Evolutionary conservation across 2,888 invertebrate genomes (phyloP), one percentile per base, ranked within the genome.

Genomic region (Frankliniella intonsa): DNA sequence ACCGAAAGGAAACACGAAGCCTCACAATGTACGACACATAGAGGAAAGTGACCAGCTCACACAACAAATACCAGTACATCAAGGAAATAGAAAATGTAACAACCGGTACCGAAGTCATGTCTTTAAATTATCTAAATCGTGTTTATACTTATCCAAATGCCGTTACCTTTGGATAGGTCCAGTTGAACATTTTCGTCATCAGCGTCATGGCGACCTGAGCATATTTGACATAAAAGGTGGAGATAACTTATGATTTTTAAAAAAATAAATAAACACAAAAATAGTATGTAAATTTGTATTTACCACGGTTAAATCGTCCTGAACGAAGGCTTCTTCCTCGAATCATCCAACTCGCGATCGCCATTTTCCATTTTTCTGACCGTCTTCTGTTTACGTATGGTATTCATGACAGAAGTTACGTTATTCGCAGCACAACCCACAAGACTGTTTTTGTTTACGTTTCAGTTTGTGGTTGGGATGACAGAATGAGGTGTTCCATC

Each of bases 111-210:
- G 25, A 76, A 76, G 22, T 25, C 25, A 12, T 9, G 25, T 22
- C 69, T 76, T 76, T 25, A 25, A 25, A 76, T 25, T 12, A n/a
- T 76, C 9, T 12, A 50, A 50, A 79, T 80, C 19, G 76, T 12
- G 80, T 38, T 17, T 17, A 22, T 49, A 38, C 5, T 51, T 49
- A 25, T n/a, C 7, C 17, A 50, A 27, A 5, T 2, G n/a, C 38
- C 84, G 84, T 84, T 87, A 90, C 90, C 90, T 88, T 88, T 89
- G 86, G 88, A 89, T 86, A 90, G 87, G 87, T 90, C 90, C 84
- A 90, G 87, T 85, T 90, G 89, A 83, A 90, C 88, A 85, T 87
- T 92, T 87, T 91, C 90, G 88, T 93, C 93, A 88, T 93, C 92
- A 86, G 89, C 90, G 86, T 88, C 87, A 80, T 86, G 87, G 82